Conservation (phyloP, 2,797 vertebrate genomes). For the Enteromius anoplus region DNA sequence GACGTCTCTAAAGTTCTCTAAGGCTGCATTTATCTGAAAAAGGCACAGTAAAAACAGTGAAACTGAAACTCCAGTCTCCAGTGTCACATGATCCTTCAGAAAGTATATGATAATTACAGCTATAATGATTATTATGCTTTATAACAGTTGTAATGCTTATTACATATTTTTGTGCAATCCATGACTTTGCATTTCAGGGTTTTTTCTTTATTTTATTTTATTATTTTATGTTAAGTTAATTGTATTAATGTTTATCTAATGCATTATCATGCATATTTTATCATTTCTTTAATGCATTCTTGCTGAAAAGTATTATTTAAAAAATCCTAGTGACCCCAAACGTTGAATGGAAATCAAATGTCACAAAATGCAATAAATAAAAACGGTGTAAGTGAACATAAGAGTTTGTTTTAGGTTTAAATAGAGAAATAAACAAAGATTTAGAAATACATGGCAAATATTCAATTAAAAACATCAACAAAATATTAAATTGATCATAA, state of each 20-base stretch:
- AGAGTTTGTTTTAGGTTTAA: not conserved
- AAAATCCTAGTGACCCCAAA: not conserved
- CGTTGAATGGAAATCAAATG: not conserved
- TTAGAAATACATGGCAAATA: not conserved
- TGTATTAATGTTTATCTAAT: not conserved
- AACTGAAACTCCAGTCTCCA: not conserved
- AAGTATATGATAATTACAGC: not conserved
- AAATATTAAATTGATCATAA: not conserved
- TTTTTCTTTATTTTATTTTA: not conserved
- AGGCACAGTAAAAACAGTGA: not conserved
- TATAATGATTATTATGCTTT: not conserved
- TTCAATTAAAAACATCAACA: not conserved
- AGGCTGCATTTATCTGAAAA: not conserved
- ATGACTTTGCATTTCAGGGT: not conserved
- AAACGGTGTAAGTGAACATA: not conserved
- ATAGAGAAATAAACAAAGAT: not conserved
- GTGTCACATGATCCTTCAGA: not conserved
- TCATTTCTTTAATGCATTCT: not conserved
- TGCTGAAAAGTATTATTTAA: not conserved
- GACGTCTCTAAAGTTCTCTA: not conserved
- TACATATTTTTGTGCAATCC: not conserved
- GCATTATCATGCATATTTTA: too few relatives aligned
- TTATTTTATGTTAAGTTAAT: not conserved
- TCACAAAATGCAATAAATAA: not conserved
- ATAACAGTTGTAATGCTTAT: not conserved